These are phyloP conservation scores for Rhizomys pruinosus DNA, from an alignment of 2,113 vertebrate genomes.

Conservation along the genomic window DNA sequence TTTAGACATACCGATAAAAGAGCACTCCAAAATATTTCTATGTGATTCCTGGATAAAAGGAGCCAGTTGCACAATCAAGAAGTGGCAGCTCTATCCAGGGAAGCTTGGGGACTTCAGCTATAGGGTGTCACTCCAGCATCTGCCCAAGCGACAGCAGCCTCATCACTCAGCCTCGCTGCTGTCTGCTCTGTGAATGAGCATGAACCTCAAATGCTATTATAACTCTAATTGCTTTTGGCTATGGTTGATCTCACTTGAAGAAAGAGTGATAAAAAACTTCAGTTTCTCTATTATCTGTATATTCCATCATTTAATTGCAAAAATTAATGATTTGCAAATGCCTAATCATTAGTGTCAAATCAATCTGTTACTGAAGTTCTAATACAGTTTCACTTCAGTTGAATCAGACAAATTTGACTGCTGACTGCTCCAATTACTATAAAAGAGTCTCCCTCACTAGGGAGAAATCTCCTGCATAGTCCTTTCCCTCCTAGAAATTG, in stretches of 20 bases:
- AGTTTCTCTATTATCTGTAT: slow-evolving; percentile 78
- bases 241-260: slow-evolving; percentile 79
- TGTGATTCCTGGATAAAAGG: not conserved
- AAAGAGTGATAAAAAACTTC: slow-evolving; percentile 76
- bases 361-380: slow-evolving; percentile 76
- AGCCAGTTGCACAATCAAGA: not conserved
- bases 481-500: not conserved
- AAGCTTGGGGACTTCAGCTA: not conserved
- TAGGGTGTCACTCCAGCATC: not conserved
- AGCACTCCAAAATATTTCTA: slow-evolving; percentile 21
- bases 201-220: slow-evolving; percentile 69
- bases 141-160: not conserved
- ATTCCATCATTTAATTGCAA: slow-evolving; percentile 81
- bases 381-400: slow-evolving; percentile 68
- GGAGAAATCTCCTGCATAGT: not conserved
- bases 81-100: not conserved
- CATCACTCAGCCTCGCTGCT: slow-evolving; percentile 37
- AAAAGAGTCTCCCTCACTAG: slow-evolving; percentile 9
- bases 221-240: slow-evolving; percentile 80
- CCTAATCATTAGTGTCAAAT: slow-evolving; percentile 78
- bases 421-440: slow-evolving; percentile 50
- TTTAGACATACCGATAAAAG: not conserved
- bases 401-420: slow-evolving; percentile 66
- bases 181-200: slow-evolving; percentile 38
- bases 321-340: slow-evolving; percentile 82